Evolutionary conservation across 1,140 invertebrate genomes (phyloP), one percentile per base, ranked within the genome.

Genomic region (Papilio aristodemus): DNA sequence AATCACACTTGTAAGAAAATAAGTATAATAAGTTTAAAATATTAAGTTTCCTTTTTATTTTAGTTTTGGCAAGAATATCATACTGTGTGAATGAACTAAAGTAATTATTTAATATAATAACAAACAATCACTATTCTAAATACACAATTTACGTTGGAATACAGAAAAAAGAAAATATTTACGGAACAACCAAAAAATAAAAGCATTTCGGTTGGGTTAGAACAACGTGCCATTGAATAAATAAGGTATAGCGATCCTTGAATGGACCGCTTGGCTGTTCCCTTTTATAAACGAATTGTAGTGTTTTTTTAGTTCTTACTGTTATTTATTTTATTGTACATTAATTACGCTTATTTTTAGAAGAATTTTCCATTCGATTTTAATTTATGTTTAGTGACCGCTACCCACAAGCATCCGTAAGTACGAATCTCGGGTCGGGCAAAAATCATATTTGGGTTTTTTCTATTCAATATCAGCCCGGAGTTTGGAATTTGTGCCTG

Each of bases 81-180:
- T 3, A 32, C 27, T 32, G 27, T 2, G 6, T 32, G 6, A 32
- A 32, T 6, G 6, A 32, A 32, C 2, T 32, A 32, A 6, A 32
- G 6, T 22, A 9, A 10, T 11, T 25, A 8, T 54, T 54, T 54
- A 9, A 19, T 77, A 60, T 62, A 74, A 73, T 27, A 70, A 67
- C 17, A 43, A n/a, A 1, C 6, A 54, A 67, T 39, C 14, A n/a
- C 8, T 63, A 38, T 19, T 19, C 4, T 4, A n/a, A 43, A 27
- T 17, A 37, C 19, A 54, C 46, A 54, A 25, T 54, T 54, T 9
- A 54, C 19, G 8, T 54, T 54, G 11, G 46, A 54, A 54, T 54
- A 54, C 46, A 22, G 43, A 9, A 54, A 13, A 8, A 50, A 22
- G 46, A 50, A 11, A 54, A 54, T 10, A 54, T 54, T 54, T 22